Base-by-base conservation (phyloP, 2,888 invertebrate species). In the Iselma pallidipennis region DNA sequence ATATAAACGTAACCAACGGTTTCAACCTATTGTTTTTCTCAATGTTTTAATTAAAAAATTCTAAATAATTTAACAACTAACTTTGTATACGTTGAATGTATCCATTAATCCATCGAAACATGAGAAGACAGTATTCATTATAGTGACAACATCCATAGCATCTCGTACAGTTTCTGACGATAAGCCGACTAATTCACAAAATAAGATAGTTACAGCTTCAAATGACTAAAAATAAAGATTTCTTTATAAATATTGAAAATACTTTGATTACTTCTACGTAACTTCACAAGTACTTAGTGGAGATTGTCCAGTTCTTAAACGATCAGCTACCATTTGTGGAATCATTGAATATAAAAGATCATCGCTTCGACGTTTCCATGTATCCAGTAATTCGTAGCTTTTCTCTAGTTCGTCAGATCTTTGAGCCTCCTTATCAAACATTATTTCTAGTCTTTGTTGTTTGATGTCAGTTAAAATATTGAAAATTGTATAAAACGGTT, bases 281-380 rank as follows among this genome's bases (percentile, higher is more conserved):
- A 83, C 93, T 85, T 93, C 90, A 78, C 94, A 94, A 26, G 94
- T 92, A 45, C 86, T 87, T 74, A 92, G 83, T 0, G 91, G 87
- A 72, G 91, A 89, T 60, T 88, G 88, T 0, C 94, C 94, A 26
- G 86, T 83, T 61, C 92, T 85, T 70, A 95, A 84, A 63, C 91
- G 86, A 73, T 92, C 91, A 0, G 94, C 95, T 21, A 95, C 89
- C 0, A 89, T 87, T 73, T 89, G 87, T 0, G 95, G 95, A 75
- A 95, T 93, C 95, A 95, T 95, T 0, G 95, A 93, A 76, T 95
- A 95, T 0, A 95, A 82, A 2, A 95, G 83, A 64, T 91, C 91
- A 75, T 95, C 94, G 0, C 94, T 91, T 71, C 90, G 88, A 61
- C 89, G 87, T 77, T 93, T 92, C 93, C 94, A 94, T 42, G 90